A percentile compares a stretch with the other conserved stretches of the same genome.
Evolutionary conservation across 2,888 invertebrate genomes (phyloP).

Genomic region (Stenichneumon culpator): DNA sequence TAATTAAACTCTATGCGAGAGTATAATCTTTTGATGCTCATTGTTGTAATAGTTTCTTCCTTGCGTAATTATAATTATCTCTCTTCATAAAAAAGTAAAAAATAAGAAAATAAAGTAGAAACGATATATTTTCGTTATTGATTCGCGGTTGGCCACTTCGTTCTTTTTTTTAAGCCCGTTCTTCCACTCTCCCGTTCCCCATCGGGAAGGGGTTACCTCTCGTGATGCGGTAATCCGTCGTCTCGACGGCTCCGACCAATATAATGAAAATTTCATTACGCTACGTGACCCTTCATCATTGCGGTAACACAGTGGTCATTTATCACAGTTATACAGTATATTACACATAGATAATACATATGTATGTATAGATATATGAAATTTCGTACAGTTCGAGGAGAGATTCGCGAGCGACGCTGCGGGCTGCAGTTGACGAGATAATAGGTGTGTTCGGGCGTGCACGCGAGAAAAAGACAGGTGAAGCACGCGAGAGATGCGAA

Average conservation of each 20-base stretch:
- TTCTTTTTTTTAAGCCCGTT: constrained; percentile 14
- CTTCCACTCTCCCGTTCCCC: not conserved
- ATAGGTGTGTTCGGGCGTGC: constrained; percentile 33
- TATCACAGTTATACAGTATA: constrained; percentile 56
- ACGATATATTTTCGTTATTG: constrained; percentile 23
- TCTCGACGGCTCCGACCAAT: constrained; percentile 36
- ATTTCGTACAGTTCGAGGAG: constrained; percentile 20
- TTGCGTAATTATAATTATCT: not conserved
- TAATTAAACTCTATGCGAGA: not conserved
- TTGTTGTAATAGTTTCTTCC: not conserved
- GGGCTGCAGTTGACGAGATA: constrained; percentile 48
- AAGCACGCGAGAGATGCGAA: constrained; percentile 50
- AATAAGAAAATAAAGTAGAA: not conserved
- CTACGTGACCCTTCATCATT: constrained; percentile 39
- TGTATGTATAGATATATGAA: constrained; percentile 2
- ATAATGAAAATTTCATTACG: constrained; percentile 67
- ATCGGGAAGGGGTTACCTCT: constrained; percentile 5
- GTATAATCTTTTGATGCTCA: not conserved
- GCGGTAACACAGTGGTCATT: constrained; percentile 57
- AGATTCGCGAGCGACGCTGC: constrained; percentile 34
- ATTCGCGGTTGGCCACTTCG: constrained; percentile 10
- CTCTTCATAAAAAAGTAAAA: not conserved
- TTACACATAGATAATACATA: constrained; percentile 23
- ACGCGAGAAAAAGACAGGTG: constrained; percentile 47
- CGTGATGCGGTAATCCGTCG: constrained; percentile 56